A percentile compares a stretch with the other conserved stretches of the same genome.
Conservation (phyloP, 2,797 vertebrate species). For the Typhlichthys eigenmanni region DNA sequence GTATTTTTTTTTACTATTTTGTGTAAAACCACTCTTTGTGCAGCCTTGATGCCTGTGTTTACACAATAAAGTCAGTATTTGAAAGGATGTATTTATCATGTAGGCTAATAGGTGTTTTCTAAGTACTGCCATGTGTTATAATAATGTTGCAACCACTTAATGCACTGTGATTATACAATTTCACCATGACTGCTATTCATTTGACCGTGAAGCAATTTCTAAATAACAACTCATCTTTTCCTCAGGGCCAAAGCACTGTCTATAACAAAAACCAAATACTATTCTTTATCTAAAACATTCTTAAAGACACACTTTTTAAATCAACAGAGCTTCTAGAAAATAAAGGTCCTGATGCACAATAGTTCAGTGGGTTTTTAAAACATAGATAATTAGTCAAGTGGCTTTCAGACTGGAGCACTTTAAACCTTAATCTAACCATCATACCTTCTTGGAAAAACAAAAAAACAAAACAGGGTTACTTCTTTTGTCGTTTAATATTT, state of each 20-base stretch:
- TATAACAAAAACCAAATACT: not conserved
- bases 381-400: constrained; percentile 12
- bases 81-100: no score
- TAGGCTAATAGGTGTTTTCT: not conserved
- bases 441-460: not conserved
- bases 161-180: not conserved
- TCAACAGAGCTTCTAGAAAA: constrained; percentile 6
- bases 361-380: constrained; percentile 4
- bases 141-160: not conserved
- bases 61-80: no score
- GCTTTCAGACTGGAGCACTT: constrained; percentile 15
- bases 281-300: not conserved
- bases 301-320: not conserved
- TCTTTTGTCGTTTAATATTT: constrained; percentile 51
- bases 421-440: constrained; percentile 4
- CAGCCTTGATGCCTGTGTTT: not conserved
- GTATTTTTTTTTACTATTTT: constrained; percentile 34
- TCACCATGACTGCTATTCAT: not conserved
- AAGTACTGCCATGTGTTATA: not conserved
- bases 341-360: not conserved
- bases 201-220: not conserved
- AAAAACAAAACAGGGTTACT: not conserved
- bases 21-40: constrained; percentile 5
- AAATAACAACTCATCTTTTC: constrained; percentile 11
- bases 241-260: not conserved